These are phyloP conservation scores for Semnornis frantzii DNA, from an alignment of 2,113 vertebrate genomes.

Conservation along the genomic window DNA sequence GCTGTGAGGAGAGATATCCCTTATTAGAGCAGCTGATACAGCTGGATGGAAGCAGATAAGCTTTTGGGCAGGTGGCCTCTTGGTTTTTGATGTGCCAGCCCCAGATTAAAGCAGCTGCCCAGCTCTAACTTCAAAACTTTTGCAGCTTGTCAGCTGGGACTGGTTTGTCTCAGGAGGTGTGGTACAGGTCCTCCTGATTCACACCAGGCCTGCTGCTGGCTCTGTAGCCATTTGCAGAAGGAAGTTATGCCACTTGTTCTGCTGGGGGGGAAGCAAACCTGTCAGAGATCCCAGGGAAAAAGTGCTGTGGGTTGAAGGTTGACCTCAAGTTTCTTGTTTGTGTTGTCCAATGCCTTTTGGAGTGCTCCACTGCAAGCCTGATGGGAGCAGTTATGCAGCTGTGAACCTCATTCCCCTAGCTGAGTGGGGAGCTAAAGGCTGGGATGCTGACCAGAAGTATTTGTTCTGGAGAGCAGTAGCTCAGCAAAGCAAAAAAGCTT, in stretches of 20 bases:
- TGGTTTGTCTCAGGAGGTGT: background rate
- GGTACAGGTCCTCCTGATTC: background rate
- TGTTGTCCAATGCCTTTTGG: background rate
- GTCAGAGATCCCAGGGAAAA: background rate
- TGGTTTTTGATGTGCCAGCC: background rate
- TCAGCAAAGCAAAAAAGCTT: background rate
- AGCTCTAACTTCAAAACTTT: background rate
- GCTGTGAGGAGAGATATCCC: constrained; percentile 39
- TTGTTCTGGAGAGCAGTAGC: background rate
- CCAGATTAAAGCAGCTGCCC: background rate
- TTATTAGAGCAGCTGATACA: constrained; percentile 5
- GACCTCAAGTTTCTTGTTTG: background rate
- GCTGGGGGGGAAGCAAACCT: background rate
- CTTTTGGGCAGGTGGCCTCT: background rate
- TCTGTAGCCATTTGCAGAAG: background rate
- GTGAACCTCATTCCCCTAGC: background rate
- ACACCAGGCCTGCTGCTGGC: background rate
- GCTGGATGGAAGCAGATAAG: constrained; percentile 54
- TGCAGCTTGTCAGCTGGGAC: background rate
- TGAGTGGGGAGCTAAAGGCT: background rate
- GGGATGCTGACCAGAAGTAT: background rate
- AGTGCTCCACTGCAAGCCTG: background rate
- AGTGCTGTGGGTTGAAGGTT: background rate
- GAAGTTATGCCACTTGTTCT: background rate
- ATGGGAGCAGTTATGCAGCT: background rate